phyloP scores from a whole-genome alignment of 1,140 invertebrate genomes.

The Rhagoletis pomonella region DNA sequence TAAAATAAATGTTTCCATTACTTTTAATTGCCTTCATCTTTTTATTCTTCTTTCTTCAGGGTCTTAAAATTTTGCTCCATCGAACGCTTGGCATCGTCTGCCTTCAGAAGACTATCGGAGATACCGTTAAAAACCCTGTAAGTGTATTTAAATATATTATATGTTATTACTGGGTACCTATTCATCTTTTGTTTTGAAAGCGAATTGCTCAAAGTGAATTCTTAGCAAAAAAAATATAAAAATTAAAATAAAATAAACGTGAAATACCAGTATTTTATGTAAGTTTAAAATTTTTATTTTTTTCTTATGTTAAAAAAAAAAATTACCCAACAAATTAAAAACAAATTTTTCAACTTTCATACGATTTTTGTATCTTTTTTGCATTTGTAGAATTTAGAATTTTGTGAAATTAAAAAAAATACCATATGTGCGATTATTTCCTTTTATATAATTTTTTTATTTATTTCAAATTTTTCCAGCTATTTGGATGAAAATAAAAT shows the following conservation, averaged over 20 bases:
- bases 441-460: too few relatives aligned
- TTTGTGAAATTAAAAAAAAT: too few relatives aligned
- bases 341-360: too few relatives aligned
- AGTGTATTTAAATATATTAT: slow-evolving; percentile 58
- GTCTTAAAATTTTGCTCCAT: slow-evolving; percentile 71
- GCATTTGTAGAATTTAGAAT: too few relatives aligned
- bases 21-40: not conserved
- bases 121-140: slow-evolving; percentile 68
- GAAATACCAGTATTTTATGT: not conserved
- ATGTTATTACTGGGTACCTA: too few relatives aligned
- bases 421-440: too few relatives aligned
- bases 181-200: too few relatives aligned
- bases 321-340: too few relatives aligned
- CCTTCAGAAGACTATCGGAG: slow-evolving; percentile 66
- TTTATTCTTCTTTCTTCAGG: slow-evolving; percentile 55
- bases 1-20: too few relatives aligned
- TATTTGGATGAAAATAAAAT: slow-evolving; percentile 74
- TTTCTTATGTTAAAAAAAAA: too few relatives aligned
- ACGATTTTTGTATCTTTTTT: too few relatives aligned
- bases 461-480: slow-evolving; percentile 60
- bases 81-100: slow-evolving; percentile 63
- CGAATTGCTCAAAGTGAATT: not conserved
- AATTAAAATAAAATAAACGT: not conserved
- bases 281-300: too few relatives aligned
- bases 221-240: not conserved